A percentile compares a stretch with the other conserved stretches of the same genome.
Conservation (phyloP, 2,113 vertebrate genomes). For the Tragelaphus buxtoni region DNA sequence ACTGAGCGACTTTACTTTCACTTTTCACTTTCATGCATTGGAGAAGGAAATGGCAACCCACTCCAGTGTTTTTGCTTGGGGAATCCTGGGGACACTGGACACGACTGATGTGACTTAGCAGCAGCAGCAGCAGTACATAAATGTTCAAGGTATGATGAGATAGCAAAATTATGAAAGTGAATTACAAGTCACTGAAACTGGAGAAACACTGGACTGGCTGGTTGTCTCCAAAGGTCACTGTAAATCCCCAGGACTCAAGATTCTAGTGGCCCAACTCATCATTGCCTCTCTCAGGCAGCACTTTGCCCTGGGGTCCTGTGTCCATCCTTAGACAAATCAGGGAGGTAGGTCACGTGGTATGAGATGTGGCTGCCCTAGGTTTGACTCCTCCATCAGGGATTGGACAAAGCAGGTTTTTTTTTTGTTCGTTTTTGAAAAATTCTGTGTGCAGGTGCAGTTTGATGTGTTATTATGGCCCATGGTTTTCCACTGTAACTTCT, state of each 20-base stretch:
- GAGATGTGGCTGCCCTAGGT: not conserved
- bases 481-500: not conserved
- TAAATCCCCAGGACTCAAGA: not conserved
- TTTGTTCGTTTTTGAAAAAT: no score
- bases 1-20: no score
- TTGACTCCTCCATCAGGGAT: not conserved
- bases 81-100: no score
- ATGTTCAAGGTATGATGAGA: not conserved
- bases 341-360: not conserved
- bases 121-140: not conserved
- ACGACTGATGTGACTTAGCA: accelerated
- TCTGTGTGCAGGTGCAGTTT: not conserved
- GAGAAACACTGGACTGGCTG: not conserved
- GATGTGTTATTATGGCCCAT: not conserved
- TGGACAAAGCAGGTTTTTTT: not conserved
- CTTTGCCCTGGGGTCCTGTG: not conserved
- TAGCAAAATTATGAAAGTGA: not conserved
- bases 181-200: not conserved
- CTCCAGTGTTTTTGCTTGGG: no score
- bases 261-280: not conserved
- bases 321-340: not conserved
- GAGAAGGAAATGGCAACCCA: no score
- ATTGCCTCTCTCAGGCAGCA: not conserved
- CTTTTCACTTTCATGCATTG: no score
- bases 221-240: not conserved